Base-by-base conservation (phyloP, 2,113 vertebrate genomes). In the Melanostigma gelatinosum region DNA sequence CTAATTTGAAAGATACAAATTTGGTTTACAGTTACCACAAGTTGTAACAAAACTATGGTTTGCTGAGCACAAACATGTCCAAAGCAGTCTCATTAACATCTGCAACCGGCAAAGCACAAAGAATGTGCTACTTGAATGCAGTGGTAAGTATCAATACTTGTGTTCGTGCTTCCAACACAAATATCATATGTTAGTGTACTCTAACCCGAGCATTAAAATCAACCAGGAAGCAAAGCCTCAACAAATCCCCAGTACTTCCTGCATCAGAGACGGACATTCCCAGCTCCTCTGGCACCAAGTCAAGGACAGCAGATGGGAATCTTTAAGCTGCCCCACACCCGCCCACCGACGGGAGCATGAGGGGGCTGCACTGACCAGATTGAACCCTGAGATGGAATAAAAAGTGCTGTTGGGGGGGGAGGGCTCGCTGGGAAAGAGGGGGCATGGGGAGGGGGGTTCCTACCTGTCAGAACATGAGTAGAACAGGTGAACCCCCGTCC, bases 381-480 rank as follows among this genome's bases (percentile, higher is more conserved):
- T 89, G 86, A 84, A 80, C 79, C 65, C 46, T 66, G 70, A 74
- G 65, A 85, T 42, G 73, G 75, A 85, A 89, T 80, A 83, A 77
- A 84, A 86, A 84, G 66, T 82, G 87, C 63, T 29, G 68, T 16
- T 34, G 10, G 48, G 22, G 48, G 22, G 55, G 60, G 69, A 46
- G 73, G 40, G 85, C 60, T 73, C 16, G 18, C 22, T 66, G 75
- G 62, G 54, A 77, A 77, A 48, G 44, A 77, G 67, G 5, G 27
- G 27, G 65, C 62, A 24, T n/a, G 40, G 71, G 65, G 62, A 15
- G 32, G 36, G 73, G 34, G 55, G 48, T 15, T 84, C 29, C 61
- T 94, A 93, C 94, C 91, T 95, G 95, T 93, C 93, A 87, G 92
- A 91, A 89, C 94, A 91, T 77, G 94, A 95, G 90, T 62, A 72